These are phyloP conservation scores for Drosophila peninsularis DNA, from an alignment of 2,888 invertebrate genomes.

Conservation along the genomic window DNA sequence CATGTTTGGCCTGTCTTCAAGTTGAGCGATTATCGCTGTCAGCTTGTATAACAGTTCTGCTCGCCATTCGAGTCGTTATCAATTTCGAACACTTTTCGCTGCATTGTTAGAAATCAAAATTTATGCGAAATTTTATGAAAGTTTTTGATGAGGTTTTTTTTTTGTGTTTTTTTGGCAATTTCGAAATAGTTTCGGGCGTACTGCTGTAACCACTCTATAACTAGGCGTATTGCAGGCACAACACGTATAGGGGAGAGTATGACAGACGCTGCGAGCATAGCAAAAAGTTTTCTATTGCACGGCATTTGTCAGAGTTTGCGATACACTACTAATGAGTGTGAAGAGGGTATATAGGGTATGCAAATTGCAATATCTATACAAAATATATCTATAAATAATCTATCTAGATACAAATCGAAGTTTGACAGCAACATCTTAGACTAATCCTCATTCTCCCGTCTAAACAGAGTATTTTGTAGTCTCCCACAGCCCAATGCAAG, in stretches of 20 bases:
- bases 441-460: too few species aligned
- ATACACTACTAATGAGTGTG: neutral
- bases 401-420: too few species aligned
- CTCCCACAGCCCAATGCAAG: neutral
- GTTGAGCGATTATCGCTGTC: constrained; percentile 73
- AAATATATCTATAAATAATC: neutral
- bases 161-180: constrained; percentile 63
- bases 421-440: too few species aligned
- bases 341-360: neutral
- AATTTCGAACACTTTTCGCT: constrained; percentile 38
- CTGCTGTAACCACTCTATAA: constrained; percentile 26
- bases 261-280: constrained; percentile 50
- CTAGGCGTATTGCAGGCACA: constrained; percentile 53
- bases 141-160: constrained; percentile 41
- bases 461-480: neutral
- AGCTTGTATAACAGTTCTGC: constrained; percentile 62
- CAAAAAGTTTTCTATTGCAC: constrained; percentile 66
- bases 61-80: constrained; percentile 43
- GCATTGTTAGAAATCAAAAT: constrained; percentile 60
- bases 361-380: too few species aligned
- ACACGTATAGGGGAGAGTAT: constrained; percentile 49
- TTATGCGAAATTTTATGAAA: constrained; percentile 63
- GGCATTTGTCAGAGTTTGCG: constrained; percentile 1
- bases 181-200: constrained; percentile 59
- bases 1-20: constrained; percentile 43